Evolutionary conservation across 2,797 vertebrate genomes (phyloP).

Genomic region (Dromococcyx pavoninus): DNA sequence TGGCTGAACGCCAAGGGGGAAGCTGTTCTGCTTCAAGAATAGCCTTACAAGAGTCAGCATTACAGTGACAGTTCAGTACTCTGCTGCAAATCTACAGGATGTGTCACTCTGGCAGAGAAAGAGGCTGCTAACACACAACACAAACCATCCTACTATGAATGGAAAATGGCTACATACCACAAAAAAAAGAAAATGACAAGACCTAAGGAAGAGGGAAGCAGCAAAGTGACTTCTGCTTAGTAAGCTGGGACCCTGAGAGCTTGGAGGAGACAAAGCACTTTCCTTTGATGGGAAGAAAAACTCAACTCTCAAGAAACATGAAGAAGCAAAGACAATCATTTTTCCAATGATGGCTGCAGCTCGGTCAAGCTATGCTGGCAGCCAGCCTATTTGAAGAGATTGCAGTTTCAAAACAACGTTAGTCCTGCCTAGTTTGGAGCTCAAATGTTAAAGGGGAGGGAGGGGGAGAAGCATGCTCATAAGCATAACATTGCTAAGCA

Average conservation of each 20-base stretch:
- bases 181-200: background rate
- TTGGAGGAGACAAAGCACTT: conserved; percentile 38
- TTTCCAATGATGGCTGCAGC: conserved; percentile 9
- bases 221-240: conserved; percentile 2
- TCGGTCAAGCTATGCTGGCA: conserved; percentile 34
- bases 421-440: conserved; percentile 8
- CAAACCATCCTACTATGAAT: conserved; percentile 45
- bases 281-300: conserved; percentile 30
- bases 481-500: background rate
- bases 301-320: background rate
- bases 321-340: background rate
- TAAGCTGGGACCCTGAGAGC: conserved; percentile 32
- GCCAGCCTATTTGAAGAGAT: conserved; percentile 31
- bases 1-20: conserved; percentile 58
- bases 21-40: conserved; percentile 63
- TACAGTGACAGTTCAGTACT: conserved; percentile 61
- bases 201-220: background rate
- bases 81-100: conserved; percentile 64
- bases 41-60: conserved; percentile 66
- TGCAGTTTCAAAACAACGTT: conserved; percentile 54
- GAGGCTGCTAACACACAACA: conserved; percentile 46
- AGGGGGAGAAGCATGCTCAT: background rate
- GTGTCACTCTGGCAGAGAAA: conserved; percentile 63
- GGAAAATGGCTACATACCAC: conserved; percentile 6
- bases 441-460: background rate